These are phyloP conservation scores for Conus betulinus DNA, from an alignment of 1,140 invertebrate species.

Conservation along the genomic window DNA sequence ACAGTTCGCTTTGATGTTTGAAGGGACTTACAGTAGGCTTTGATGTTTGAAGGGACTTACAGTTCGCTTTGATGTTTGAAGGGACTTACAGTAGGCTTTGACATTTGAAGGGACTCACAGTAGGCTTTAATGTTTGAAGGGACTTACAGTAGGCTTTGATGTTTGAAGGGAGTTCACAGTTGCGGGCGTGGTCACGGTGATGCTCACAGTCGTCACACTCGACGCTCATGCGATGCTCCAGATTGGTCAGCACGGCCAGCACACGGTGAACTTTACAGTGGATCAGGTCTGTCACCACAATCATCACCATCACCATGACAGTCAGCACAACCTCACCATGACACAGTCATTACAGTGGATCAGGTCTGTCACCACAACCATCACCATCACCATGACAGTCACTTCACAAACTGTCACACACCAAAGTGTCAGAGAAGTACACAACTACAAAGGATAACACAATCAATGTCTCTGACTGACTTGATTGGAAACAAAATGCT, in stretches of 20 bases:
- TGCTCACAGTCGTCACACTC: neutral
- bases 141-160: neutral
- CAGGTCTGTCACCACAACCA: neutral
- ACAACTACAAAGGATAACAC: too few relatives aligned
- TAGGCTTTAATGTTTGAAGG: too few relatives aligned
- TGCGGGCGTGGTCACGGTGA: neutral
- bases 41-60: too few relatives aligned
- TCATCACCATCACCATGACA: neutral
- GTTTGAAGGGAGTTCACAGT: neutral
- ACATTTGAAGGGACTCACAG: too few relatives aligned
- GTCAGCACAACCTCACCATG: neutral
- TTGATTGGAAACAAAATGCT: too few relatives aligned
- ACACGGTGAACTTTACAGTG: neutral
- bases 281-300: neutral
- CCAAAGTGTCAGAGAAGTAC: too few relatives aligned
- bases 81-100: too few relatives aligned
- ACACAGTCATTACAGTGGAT: neutral
- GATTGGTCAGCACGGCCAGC: neutral
- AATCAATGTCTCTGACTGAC: too few relatives aligned
- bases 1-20: neutral
- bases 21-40: too few relatives aligned
- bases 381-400: neutral
- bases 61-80: too few relatives aligned
- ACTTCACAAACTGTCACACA: too few relatives aligned
- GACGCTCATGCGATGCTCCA: neutral